Evolutionary conservation across 1,140 invertebrate genomes (phyloP).

Genomic region (Pseudomyrmex sp.): DNA sequence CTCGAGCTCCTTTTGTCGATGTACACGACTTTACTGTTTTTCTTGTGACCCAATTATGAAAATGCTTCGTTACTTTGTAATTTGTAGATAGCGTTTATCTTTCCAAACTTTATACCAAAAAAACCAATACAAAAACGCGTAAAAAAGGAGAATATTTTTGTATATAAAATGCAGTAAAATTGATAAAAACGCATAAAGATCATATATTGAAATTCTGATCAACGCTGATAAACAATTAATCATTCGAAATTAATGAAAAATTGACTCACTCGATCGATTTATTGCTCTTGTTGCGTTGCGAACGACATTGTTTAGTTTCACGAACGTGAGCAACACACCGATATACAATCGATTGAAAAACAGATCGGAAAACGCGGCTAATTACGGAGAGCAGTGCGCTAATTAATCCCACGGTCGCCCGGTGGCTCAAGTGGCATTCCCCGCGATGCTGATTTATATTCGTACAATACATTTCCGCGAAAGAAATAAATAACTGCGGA

Average conservation of each 20-base stretch:
- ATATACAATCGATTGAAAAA: slow-evolving; percentile 9
- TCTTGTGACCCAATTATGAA: background rate
- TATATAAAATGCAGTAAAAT: background rate
- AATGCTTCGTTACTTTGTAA: background rate
- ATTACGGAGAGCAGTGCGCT: slow-evolving; percentile 25
- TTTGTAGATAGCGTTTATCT: background rate
- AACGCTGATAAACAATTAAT: slow-evolving; percentile 8
- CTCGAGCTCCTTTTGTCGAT: background rate
- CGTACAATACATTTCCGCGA: slow-evolving; percentile 14
- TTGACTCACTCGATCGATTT: slow-evolving; percentile 2
- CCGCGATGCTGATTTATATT: slow-evolving; percentile 18
- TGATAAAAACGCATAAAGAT: background rate
- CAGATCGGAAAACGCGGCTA: slow-evolving; percentile 31
- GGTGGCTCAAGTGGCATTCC: background rate
- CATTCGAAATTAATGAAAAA: slow-evolving; percentile 25
- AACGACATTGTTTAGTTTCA: background rate
- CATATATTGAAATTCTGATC: background rate
- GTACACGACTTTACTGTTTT: background rate
- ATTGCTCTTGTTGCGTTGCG: background rate
- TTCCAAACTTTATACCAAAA: background rate
- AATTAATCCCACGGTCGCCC: slow-evolving; percentile 38
- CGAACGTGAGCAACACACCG: background rate
- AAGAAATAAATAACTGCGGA: slow-evolving; percentile 25
- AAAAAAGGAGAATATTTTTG: no score
- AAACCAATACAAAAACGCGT: background rate